Evolutionary conservation across 2,113 vertebrate species (phyloP).

Genomic region (Myrmecophaga tridactyla): DNA sequence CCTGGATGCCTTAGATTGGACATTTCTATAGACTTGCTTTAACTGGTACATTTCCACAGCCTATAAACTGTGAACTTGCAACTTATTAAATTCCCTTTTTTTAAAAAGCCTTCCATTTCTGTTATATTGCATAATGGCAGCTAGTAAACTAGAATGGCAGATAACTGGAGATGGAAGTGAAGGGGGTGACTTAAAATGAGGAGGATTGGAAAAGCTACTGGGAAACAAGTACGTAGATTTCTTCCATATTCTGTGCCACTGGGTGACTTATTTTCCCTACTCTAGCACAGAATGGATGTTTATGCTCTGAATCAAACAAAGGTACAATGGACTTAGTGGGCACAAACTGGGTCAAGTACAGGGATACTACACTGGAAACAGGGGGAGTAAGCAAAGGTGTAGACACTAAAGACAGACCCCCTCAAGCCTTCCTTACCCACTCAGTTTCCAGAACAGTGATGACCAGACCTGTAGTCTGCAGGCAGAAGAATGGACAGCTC

Average conservation of each 20-base stretch:
- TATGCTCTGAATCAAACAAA: not conserved
- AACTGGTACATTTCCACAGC: too few species aligned
- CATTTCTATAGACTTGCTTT: too few species aligned
- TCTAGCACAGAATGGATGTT: not conserved
- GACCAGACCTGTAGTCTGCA: not conserved
- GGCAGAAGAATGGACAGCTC: not conserved
- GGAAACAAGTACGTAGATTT: not conserved
- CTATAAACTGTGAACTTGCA: too few species aligned
- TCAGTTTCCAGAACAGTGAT: not conserved
- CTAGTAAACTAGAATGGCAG: too few species aligned
- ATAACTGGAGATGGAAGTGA: not conserved
- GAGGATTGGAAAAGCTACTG: not conserved
- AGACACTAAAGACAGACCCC: not conserved
- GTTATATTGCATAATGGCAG: too few species aligned
- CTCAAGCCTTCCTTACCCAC: not conserved
- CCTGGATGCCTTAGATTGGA: too few species aligned
- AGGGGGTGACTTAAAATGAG: not conserved
- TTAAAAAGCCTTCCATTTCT: too few species aligned
- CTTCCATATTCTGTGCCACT: not conserved
- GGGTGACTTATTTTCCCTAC: not conserved
- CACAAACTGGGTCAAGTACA: not conserved
- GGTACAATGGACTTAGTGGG: not conserved
- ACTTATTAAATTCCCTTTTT: too few species aligned
- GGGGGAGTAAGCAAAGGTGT: not conserved
- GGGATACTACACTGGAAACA: not conserved